Evolutionary conservation across 2,797 vertebrate genomes (phyloP).

Genomic region (Cottoperca gobio): DNA sequence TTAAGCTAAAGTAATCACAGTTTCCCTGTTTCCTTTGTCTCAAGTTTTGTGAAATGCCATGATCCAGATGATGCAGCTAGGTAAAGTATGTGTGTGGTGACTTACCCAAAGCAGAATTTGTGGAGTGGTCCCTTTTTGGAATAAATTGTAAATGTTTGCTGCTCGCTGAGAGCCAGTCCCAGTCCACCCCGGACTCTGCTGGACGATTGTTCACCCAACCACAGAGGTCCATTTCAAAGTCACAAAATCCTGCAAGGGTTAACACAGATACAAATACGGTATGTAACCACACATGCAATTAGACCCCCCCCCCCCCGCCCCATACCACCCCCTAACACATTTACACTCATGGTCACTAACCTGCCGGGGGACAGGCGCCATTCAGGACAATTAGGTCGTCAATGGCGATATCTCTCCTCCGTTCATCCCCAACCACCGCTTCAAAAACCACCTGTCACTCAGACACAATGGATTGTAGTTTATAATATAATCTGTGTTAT

Average conservation of each 20-base stretch:
- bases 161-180: conserved; percentile 81
- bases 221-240: conserved; percentile 86
- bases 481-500: not conserved
- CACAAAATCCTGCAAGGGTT: conserved; percentile 81
- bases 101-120: conserved; percentile 77
- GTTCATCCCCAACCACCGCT: conserved; percentile 69
- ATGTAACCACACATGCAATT: not conserved
- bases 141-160: fast-evolving
- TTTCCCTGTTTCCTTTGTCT: not conserved
- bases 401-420: conserved; percentile 78
- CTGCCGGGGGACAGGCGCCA: conserved; percentile 77
- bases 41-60: not conserved
- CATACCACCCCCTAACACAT: not conserved
- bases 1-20: not conserved
- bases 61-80: not conserved
- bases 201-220: conserved; percentile 80
- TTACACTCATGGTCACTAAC: conserved; percentile 52
- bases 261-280: conserved; percentile 3
- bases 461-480: conserved; percentile 11
- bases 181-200: conserved; percentile 59
- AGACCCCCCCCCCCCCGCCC: not conserved
- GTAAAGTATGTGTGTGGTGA: not conserved
- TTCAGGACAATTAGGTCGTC: conserved; percentile 83
- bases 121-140: conserved; percentile 77
- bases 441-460: conserved; percentile 82